Base-by-base conservation (phyloP, 2,888 invertebrate species). In the Sipha maydis region DNA sequence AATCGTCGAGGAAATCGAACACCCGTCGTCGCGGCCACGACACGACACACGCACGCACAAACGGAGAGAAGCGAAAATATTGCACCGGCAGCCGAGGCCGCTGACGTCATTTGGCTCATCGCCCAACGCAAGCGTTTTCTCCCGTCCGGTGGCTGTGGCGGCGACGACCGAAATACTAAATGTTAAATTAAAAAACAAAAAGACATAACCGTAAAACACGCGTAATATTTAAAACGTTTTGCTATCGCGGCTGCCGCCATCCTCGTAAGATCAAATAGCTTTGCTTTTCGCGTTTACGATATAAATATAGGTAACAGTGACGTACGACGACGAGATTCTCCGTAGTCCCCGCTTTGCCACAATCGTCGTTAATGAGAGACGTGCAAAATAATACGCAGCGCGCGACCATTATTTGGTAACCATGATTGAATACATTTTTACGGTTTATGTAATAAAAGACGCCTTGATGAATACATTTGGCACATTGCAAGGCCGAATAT, bases 41-140 rank as follows among this genome's bases (percentile, higher is more conserved):
- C 56, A 21, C 75, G 56, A 84, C 75, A 21, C 61, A 21, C 83
- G 19, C 48, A 19, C 75, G 14, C 41, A n/a, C 73, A 19, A 73
- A 25, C 48, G 34, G n/a, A 38, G 34, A 75, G n/a, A 67, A 85
- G 38, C 85, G 71, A 77, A 76, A 77, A 85, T 17, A 77, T 77
- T 86, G 79, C 85, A 86, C 85, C 85, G 77, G 14, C 41, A 80
- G n/a, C 73, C 75, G 75, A 67, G 67, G 61, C 76, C 84, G 61
- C 80, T 88, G 88, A 88, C 88, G 88, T 88, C 88, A 88, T 88
- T 88, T 88, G 88, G 88, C 88, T 76, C 41, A 25, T 76, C 75
- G 82, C 88, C 88, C 75, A 19, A 78, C 76, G 41, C n/a, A 21
- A 41, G 25, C 34, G 54, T 34, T 54, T 71, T 69, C 48, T 67